phyloP scores from a whole-genome alignment of 2,113 vertebrate species.

The Orientallactaga bullata region DNA sequence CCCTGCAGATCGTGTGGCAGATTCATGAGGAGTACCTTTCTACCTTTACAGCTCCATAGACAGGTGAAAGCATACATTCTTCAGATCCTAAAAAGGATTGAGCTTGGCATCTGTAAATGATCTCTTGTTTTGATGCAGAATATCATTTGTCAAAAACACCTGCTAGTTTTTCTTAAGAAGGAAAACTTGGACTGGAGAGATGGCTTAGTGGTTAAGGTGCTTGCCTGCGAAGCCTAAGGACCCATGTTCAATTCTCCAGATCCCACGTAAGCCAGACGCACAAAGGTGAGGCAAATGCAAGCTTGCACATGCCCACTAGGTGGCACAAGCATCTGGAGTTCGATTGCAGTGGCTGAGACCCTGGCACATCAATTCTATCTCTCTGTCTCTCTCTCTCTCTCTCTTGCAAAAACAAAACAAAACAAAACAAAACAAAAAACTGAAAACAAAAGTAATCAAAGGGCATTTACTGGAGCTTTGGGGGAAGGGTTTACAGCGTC shows the following conservation, averaged over 20 bases:
- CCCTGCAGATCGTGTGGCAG: neutral
- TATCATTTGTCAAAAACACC: slow-evolving; percentile 3
- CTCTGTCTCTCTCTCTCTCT: too few species aligned
- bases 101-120: neutral
- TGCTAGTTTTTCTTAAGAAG: neutral
- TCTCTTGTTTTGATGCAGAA: neutral
- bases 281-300: too few species aligned
- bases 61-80: neutral
- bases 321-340: too few species aligned
- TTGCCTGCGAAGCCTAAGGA: too few species aligned
- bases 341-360: too few species aligned
- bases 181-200: neutral
- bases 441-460: neutral
- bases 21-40: neutral
- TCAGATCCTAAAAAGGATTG: neutral
- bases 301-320: too few species aligned
- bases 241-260: too few species aligned
- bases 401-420: too few species aligned
- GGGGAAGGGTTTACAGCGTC: neutral
- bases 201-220: too few species aligned
- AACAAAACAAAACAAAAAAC: too few species aligned
- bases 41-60: neutral
- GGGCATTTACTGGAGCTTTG: neutral
- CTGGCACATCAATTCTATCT: too few species aligned
- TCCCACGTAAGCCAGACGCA: too few species aligned